These are phyloP conservation scores for Galbula dea DNA, from an alignment of 2,113 vertebrate genomes.

Conservation along the genomic window DNA sequence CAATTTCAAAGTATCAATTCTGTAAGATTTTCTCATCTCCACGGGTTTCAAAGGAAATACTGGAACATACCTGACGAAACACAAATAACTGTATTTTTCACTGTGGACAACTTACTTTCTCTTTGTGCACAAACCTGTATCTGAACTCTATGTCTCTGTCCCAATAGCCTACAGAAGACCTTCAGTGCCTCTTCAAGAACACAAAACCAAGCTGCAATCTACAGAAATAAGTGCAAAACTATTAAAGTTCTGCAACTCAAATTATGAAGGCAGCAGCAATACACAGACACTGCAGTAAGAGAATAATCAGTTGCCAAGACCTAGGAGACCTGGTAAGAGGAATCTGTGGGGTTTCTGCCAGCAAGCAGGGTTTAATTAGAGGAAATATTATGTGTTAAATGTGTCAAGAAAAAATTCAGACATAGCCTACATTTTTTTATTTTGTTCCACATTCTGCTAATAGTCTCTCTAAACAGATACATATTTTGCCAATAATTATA, in stretches of 20 bases:
- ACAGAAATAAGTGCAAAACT: background rate
- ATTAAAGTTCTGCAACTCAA: background rate
- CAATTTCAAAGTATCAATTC: background rate
- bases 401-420: background rate
- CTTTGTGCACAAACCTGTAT: background rate
- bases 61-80: background rate
- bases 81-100: background rate
- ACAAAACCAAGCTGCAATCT: background rate
- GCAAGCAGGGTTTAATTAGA: background rate
- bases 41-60: background rate
- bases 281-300: background rate
- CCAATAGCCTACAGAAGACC: background rate
- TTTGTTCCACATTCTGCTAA: background rate
- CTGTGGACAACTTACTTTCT: background rate
- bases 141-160: background rate
- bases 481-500: background rate
- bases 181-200: background rate
- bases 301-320: background rate
- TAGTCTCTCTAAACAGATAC: background rate
- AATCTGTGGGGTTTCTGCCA: background rate
- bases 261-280: background rate
- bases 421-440: background rate
- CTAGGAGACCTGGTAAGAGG: background rate
- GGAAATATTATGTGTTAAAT: background rate
- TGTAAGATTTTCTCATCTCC: background rate